Evolutionary conservation across 2,888 invertebrate genomes (phyloP).

Genomic region (Drosophila limbata): DNA sequence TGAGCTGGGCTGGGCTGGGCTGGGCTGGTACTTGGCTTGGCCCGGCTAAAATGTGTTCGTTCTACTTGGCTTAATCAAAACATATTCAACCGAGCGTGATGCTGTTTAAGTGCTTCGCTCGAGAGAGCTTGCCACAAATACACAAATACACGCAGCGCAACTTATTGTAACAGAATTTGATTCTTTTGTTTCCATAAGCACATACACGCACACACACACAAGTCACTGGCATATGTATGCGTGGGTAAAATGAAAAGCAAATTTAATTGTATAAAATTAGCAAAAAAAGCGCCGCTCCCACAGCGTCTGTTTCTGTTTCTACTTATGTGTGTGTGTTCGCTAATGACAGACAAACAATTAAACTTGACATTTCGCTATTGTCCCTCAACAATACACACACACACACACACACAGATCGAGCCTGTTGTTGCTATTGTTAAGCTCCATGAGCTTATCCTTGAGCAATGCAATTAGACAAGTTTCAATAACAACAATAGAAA

Average conservation of each 20-base stretch:
- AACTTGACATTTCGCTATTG: slow-evolving; percentile 75
- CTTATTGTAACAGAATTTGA: slow-evolving; percentile 78
- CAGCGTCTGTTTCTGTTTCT: slow-evolving; percentile 7
- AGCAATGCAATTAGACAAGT: slow-evolving; percentile 67
- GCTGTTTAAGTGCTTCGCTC: slow-evolving; percentile 78
- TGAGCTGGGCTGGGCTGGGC: neutral
- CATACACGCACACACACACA: slow-evolving; percentile 24
- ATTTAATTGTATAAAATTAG: slow-evolving; percentile 75
- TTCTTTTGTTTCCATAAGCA: slow-evolving; percentile 64
- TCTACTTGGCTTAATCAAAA: slow-evolving; percentile 79
- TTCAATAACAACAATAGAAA: slow-evolving; percentile 36
- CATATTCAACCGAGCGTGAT: slow-evolving; percentile 78
- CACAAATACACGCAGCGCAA: slow-evolving; percentile 59
- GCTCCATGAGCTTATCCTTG: slow-evolving; percentile 59
- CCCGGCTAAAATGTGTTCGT: slow-evolving; percentile 73
- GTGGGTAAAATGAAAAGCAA: slow-evolving; percentile 59
- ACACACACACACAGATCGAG: slow-evolving; percentile 13
- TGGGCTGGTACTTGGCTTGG: slow-evolving; percentile 18
- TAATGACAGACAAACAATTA: slow-evolving; percentile 77
- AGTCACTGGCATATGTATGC: slow-evolving; percentile 23
- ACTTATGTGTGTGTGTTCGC: slow-evolving; percentile 46
- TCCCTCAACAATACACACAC: slow-evolving; percentile 35
- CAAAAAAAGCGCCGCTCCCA: slow-evolving; percentile 53
- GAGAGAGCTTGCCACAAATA: slow-evolving; percentile 75
- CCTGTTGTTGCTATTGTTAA: slow-evolving; percentile 36